Evolutionary conservation across 1,140 invertebrate species (phyloP).

Genomic region (Chironomus tepperi): DNA sequence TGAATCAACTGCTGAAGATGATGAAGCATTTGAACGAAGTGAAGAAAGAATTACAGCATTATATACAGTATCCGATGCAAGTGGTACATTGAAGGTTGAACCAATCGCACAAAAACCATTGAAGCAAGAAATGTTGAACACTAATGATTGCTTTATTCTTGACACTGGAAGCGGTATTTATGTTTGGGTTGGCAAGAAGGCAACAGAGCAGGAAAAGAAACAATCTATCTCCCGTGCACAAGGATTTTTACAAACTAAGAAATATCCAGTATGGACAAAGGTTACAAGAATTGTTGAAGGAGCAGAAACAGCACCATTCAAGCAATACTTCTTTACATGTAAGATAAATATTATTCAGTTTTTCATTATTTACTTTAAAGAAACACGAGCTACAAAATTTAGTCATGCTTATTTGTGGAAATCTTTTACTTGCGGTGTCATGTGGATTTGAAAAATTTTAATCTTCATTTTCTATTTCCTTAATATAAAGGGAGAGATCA

Average conservation of each 20-base stretch:
- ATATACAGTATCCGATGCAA: constrained; percentile 61
- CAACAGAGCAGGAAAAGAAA: constrained; percentile 64
- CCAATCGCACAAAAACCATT: constrained; percentile 58
- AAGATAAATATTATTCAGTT: too few relatives aligned
- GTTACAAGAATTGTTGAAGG: constrained; percentile 62
- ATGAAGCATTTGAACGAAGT: constrained; percentile 48
- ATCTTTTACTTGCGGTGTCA: too few relatives aligned
- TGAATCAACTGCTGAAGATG: constrained; percentile 56
- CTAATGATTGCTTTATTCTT: constrained; percentile 75
- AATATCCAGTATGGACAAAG: constrained; percentile 67
- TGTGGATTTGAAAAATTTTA: too few relatives aligned
- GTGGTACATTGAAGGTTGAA: constrained; percentile 54
- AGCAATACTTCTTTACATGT: constrained; percentile 64
- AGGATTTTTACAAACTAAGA: constrained; percentile 54
- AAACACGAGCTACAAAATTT: too few relatives aligned
- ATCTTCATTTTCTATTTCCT: too few relatives aligned
- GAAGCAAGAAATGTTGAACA: constrained; percentile 60
- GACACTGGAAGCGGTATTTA: constrained; percentile 73
- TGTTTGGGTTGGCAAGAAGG: constrained; percentile 76
- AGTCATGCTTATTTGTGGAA: too few relatives aligned
- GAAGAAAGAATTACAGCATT: constrained; percentile 50
- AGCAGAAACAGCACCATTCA: constrained; percentile 66
- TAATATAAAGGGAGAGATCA: constrained; percentile 47
- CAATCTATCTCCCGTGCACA: constrained; percentile 69
- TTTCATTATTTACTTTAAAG: too few relatives aligned